Evolutionary conservation across 1,140 invertebrate genomes (phyloP), one percentile per base, ranked within the genome.

Genomic region (Pseudachorutes palmiensis): DNA sequence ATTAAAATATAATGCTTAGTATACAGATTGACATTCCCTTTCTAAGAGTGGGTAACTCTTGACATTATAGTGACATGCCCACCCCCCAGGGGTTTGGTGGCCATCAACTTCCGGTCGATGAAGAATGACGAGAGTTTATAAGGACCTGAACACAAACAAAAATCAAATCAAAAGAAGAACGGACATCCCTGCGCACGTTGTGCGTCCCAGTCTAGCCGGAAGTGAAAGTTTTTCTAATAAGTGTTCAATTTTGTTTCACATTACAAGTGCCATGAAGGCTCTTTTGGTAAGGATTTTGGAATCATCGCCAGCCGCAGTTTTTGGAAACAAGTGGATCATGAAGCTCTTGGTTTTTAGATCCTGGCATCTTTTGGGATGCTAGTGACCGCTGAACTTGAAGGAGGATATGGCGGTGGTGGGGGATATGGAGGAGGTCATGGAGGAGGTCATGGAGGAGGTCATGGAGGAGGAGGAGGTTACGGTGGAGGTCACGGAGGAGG

Each of bases 331-430:
- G 24, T 55, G 24, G 5, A 19, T 45, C 9, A 12, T 5, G 5
- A 5, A 9, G 26, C 24, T 65, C 62, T 48, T 16, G 29, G 29
- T 67, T 55, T 48, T 45, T 24, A 84, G 83, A 79, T 84, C 68
- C 76, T 82, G 74, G 78, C 82, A 69, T 77, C 77, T 16, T 70
- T 83, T 67, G 80, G 77, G 76, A 75, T 78, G 49, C 75, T 82
- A 73, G 73, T 64, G 19, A 68, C 68, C 45, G 75, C 75, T 19
- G 61, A 63, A 30, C 0, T 65, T 55, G 1, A 68, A 68, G 26
- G 19, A 45, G 28, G 9, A 9, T 70, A 69, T 45, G 66, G 70
- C n/a, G 60, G 30, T 22, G 64, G 64, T 48, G 62, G 62, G 12
- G 19, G 3, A 12, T 41, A 63, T 63, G 31, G 36, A 5, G 31